These are phyloP conservation scores for Colossoma macropomum DNA, from an alignment of 2,113 vertebrate species.

Conservation along the genomic window DNA sequence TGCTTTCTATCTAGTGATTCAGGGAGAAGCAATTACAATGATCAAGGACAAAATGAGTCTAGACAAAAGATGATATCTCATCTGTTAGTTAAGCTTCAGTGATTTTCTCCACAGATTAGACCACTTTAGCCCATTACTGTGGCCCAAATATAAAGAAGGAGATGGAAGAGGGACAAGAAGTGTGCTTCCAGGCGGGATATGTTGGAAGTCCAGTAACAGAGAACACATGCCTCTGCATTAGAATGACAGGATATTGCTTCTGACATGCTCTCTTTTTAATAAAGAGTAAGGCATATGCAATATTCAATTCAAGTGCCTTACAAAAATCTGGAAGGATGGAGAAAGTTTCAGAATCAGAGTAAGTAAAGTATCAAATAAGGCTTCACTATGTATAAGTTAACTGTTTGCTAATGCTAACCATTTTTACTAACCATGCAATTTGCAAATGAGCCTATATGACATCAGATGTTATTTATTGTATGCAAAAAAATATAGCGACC, in stretches of 20 bases:
- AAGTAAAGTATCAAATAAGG: too few species aligned
- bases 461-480: too few species aligned
- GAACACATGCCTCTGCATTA: background rate
- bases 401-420: too few species aligned
- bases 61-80: background rate
- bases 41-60: conserved; percentile 5
- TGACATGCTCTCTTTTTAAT: background rate
- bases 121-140: background rate
- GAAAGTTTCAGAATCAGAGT: background rate
- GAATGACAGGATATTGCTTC: background rate
- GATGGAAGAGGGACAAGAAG: background rate
- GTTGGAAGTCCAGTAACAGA: background rate
- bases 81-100: conserved; percentile 18
- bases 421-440: too few species aligned
- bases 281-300: background rate
- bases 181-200: background rate
- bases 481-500: too few species aligned
- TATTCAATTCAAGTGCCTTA: background rate
- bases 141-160: background rate
- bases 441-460: too few species aligned
- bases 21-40: background rate
- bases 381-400: too few species aligned
- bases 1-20: background rate
- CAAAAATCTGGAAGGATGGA: background rate
- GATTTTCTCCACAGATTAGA: background rate